A percentile compares a stretch with the other conserved stretches of the same genome.
These are phyloP conservation scores for Osedax fenrisi DNA, from an alignment of 2,888 invertebrate genomes.

Conservation along the genomic window DNA sequence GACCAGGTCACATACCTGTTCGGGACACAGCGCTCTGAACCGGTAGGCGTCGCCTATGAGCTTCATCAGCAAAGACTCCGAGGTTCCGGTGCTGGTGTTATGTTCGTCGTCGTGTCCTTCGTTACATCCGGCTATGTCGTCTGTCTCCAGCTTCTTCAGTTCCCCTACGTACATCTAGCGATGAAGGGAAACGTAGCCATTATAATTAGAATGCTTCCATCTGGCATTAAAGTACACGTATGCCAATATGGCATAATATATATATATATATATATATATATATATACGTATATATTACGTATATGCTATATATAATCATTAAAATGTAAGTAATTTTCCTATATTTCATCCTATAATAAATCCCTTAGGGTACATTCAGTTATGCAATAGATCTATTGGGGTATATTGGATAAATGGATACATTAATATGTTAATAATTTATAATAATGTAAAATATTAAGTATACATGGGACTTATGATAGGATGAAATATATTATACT, in stretches of 20 bases:
- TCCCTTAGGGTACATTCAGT: no score
- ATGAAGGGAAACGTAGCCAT: no score
- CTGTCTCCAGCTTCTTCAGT: conserved; percentile 36
- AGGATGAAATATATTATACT: no score
- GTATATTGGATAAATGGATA: no score
- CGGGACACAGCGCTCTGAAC: conserved; percentile 48
- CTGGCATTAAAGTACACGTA: background rate
- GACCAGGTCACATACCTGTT: conserved; percentile 36
- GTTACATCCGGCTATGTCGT: background rate
- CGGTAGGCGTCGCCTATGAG: conserved; percentile 48
- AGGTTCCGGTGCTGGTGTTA: conserved; percentile 36
- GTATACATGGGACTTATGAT: no score
- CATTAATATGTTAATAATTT: no score
- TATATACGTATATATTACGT: conserved; percentile 14
- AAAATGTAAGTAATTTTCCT: no score
- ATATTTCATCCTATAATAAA: no score
- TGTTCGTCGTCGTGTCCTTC: background rate
- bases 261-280: background rate
- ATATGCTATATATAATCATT: no score
- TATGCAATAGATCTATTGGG: no score
- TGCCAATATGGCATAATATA: background rate
- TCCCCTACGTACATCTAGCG: conserved; percentile 43
- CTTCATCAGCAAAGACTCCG: background rate
- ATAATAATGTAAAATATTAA: no score
- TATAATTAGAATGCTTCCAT: no score